Evolutionary conservation across 2,797 vertebrate genomes (phyloP).

Genomic region (Vipera ursinii): DNA sequence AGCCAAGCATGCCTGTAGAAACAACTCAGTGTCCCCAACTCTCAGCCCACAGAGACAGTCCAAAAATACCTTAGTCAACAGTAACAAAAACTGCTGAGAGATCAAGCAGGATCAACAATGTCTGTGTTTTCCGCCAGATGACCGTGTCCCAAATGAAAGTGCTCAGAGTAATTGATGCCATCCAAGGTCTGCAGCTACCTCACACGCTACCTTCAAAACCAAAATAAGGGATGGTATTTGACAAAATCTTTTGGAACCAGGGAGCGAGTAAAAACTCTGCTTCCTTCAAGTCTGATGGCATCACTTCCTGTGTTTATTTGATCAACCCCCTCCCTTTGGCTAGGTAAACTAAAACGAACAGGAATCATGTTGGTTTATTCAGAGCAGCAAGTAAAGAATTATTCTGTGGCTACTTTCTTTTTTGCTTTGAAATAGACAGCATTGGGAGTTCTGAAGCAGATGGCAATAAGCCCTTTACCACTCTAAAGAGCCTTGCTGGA

Average conservation of each 20-base stretch:
- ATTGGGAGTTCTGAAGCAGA: background rate
- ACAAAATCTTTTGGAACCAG: background rate
- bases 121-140: background rate
- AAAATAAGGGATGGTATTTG: background rate
- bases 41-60: background rate
- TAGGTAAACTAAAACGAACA: background rate
- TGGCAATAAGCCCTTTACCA: background rate
- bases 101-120: background rate
- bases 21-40: background rate
- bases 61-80: background rate
- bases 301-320: background rate
- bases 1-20: background rate
- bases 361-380: background rate
- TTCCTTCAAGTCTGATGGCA: background rate
- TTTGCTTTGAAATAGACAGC: background rate
- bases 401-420: background rate
- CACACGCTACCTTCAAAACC: background rate
- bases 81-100: background rate
- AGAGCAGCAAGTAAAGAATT: background rate
- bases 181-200: background rate
- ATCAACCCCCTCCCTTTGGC: background rate
- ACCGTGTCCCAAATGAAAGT: background rate
- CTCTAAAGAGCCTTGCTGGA: background rate
- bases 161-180: background rate
- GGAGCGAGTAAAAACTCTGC: background rate